These are phyloP conservation scores for Heterocephalus glaber DNA, from an alignment of 2,113 vertebrate species.

Conservation along the genomic window DNA sequence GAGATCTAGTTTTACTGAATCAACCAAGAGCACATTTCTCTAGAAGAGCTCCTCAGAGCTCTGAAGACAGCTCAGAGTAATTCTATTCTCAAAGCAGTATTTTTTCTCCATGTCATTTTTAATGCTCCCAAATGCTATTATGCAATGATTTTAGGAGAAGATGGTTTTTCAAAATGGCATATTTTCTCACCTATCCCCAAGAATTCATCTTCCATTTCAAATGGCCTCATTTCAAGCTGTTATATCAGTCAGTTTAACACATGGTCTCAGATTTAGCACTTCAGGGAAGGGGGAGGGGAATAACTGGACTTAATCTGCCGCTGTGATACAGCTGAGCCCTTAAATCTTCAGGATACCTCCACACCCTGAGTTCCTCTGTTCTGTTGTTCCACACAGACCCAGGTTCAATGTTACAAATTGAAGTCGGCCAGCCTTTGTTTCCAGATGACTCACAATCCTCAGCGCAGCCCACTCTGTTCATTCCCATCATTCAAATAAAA, in stretches of 20 bases:
- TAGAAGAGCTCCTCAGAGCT: background rate
- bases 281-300: background rate
- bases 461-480: background rate
- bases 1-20: background rate
- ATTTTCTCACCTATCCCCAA: constrained; percentile 49
- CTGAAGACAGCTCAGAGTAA: constrained; percentile 23
- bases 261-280: constrained; percentile 7
- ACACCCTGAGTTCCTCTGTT: background rate
- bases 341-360: background rate
- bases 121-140: constrained; percentile 39
- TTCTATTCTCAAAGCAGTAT: constrained; percentile 38
- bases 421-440: background rate
- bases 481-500: background rate
- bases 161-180: constrained; percentile 56
- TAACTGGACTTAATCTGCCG: background rate
- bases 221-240: constrained; percentile 46
- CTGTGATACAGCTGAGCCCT: background rate
- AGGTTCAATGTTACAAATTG: background rate
- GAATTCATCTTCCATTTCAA: constrained; percentile 54
- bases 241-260: constrained; percentile 29
- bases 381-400: background rate
- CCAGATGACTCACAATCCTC: background rate
- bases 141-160: constrained; percentile 49
- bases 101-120: constrained; percentile 60
- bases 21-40: background rate